Evolutionary conservation across 2,888 invertebrate genomes (phyloP).

Genomic region (Luffia ferchaultella): DNA sequence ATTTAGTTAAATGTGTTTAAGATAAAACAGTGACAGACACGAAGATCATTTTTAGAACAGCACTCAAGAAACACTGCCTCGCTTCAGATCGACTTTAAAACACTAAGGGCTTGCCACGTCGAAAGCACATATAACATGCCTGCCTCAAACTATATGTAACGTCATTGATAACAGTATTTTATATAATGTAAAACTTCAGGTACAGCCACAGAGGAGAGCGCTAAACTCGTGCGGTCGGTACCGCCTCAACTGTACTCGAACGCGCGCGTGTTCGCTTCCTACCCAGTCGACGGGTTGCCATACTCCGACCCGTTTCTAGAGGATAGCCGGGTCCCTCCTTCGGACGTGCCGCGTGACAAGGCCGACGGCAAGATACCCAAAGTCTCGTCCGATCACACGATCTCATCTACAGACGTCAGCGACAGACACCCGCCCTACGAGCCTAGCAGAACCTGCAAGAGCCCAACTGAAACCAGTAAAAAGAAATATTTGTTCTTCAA

Average conservation of each 20-base stretch:
- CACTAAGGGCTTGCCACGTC: too few relatives aligned
- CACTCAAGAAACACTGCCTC: too few relatives aligned
- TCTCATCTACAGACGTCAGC: conserved; percentile 10
- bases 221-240: neutral
- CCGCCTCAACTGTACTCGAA: neutral
- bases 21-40: too few relatives aligned
- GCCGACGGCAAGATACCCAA: conserved; percentile 17
- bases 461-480: conserved; percentile 5
- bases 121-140: too few relatives aligned
- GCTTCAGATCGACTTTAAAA: too few relatives aligned
- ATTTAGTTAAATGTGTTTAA: too few relatives aligned
- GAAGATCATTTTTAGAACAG: too few relatives aligned
- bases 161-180: neutral
- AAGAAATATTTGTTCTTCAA: conserved; percentile 9
- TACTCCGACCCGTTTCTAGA: too few relatives aligned
- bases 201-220: neutral
- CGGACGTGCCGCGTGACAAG: neutral
- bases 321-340: neutral
- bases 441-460: conserved; percentile 2
- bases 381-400: conserved; percentile 19
- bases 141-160: too few relatives aligned
- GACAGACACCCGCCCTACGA: conserved; percentile 1
- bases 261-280: neutral
- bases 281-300: too few relatives aligned
- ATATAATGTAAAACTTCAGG: neutral